Base-by-base conservation (phyloP, 2,888 invertebrate genomes). In the Leptinotarsa haldemani region DNA sequence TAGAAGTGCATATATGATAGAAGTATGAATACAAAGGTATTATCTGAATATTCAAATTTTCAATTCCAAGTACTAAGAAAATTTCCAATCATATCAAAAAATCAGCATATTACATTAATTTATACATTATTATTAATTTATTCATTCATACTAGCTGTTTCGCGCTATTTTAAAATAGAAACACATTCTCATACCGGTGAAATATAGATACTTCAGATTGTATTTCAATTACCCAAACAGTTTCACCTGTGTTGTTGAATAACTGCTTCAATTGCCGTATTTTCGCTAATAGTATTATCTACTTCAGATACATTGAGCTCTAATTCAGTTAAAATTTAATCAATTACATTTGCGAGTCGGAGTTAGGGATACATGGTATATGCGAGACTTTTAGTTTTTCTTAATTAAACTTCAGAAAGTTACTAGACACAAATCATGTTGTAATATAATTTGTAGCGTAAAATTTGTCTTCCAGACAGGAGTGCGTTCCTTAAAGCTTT, bases 401-500 rank as follows among this genome's bases (percentile, higher is more conserved):
- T 63, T 69, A 22, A 63, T 69, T 50, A 69, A 69, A 69, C 25
- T 69, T 69, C 30, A 20, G 40, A 50, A 69, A 61, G 63, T 50
- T 63, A 63, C 69, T 61, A 46, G 48, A 48, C 69, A 69, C 69
- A 69, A 69, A 69, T 69, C 69, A 69, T 63, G 69, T 56, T 69
- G 47, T 66, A 69, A 69, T 66, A 70, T 73, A 70, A 73, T 73
- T 73, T 64, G 61, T 65, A 61, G 52, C 46, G 69, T 65, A 25
- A 73, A 70, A 70, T 70, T 70, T 63, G 58, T 64, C 58, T 73
- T 66, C 56, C 61, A 66, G 20, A 53, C 47, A 66, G 66, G 50
- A 73, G 56, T 30, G 22, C 69, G 65, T 40, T 69, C 52, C 63
- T 52, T 72, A 75, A 2, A 40, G 77, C 69, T 78, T 77, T 78